Conservation (phyloP, 2,888 invertebrate genomes). For the Phoronis australis region DNA sequence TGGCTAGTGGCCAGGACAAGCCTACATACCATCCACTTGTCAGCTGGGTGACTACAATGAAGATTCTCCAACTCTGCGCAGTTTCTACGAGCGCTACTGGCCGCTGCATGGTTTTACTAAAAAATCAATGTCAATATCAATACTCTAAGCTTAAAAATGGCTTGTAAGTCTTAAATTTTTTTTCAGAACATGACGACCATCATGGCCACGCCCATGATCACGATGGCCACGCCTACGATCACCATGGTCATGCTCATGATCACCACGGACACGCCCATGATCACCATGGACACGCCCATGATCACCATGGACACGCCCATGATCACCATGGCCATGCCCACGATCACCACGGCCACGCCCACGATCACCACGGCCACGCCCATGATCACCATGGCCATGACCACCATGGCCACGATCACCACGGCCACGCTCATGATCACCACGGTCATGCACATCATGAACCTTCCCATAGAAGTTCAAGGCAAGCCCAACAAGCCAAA, state of each 20-base stretch:
- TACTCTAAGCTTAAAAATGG: no score
- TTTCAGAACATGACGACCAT: no score
- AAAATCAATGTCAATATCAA: no score
- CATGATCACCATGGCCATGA: constrained; percentile 16
- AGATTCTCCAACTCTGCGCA: no score
- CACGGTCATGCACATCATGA: constrained; percentile 11
- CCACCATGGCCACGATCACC: constrained; percentile 11
- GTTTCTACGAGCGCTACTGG: no score
- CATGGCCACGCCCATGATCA: constrained; percentile 20
- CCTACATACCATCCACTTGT: no score
- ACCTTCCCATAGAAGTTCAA: constrained; percentile 4
- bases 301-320: constrained; percentile 22
- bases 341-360: constrained; percentile 59
- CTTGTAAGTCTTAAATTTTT: no score
- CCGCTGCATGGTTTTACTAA: no score
- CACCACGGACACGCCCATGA: constrained; percentile 12
- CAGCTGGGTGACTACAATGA: no score
- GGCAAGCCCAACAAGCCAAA: constrained; percentile 14
- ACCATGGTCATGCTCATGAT: constrained; percentile 10
- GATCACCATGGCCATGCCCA: constrained; percentile 31
- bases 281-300: constrained; percentile 14
- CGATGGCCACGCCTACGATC: constrained; percentile 9
- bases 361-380: constrained; percentile 58
- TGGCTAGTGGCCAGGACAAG: no score
- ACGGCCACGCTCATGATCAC: constrained; percentile 14